Evolutionary conservation across 2,888 invertebrate genomes (phyloP).

Genomic region (Clitarchus hookeri): DNA sequence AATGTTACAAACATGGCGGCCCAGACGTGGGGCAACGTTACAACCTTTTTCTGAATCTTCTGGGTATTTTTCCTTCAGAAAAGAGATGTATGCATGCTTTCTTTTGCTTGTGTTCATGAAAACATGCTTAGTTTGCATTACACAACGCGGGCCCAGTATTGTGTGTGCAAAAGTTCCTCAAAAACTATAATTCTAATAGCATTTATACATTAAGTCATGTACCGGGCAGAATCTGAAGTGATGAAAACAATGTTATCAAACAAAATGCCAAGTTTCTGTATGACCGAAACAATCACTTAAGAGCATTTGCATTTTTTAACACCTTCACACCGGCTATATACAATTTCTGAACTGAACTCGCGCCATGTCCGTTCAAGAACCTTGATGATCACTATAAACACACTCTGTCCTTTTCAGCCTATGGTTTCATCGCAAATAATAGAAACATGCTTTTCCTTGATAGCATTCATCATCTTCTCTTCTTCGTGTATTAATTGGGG

Average conservation of each 20-base stretch:
- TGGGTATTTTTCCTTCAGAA: too few relatives aligned
- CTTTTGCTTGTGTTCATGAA: too few relatives aligned
- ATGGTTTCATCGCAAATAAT: neutral
- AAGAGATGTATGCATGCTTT: too few relatives aligned
- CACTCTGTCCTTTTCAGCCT: neutral
- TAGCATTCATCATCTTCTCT: neutral
- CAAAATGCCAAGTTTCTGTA: conserved; percentile 6
- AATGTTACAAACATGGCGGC: too few relatives aligned
- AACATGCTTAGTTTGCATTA: too few relatives aligned
- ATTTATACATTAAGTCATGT: neutral
- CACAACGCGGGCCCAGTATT: neutral
- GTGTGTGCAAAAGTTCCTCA: neutral
- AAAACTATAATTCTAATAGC: neutral
- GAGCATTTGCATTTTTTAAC: neutral
- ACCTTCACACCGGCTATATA: neutral
- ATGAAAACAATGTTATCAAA: neutral
- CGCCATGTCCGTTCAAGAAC: neutral
- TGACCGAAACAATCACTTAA: neutral
- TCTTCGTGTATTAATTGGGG: neutral
- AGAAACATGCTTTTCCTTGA: neutral
- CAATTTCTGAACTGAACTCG: neutral
- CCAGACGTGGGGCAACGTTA: too few relatives aligned
- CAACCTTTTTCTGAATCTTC: too few relatives aligned
- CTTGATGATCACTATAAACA: neutral
- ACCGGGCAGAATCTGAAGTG: neutral